Conservation (phyloP, 2,888 invertebrate genomes). For the Erebia aethiops region DNA sequence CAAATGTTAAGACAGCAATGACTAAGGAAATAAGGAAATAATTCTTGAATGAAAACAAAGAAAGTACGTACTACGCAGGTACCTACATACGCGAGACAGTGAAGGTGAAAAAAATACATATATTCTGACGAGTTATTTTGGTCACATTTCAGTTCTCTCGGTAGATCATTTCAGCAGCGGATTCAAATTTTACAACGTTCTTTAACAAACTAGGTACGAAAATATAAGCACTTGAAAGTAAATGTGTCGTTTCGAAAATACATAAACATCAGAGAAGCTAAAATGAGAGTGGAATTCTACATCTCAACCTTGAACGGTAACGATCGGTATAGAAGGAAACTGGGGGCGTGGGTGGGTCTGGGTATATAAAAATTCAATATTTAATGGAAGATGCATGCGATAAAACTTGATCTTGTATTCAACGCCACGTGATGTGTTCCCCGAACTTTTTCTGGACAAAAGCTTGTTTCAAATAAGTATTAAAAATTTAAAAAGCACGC, state of each 20-base stretch:
- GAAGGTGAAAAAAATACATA: background rate
- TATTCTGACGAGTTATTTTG: background rate
- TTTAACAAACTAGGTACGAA: background rate
- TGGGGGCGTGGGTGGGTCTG: constrained; percentile 27
- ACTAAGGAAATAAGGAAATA: too few species aligned
- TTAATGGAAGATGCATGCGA: background rate
- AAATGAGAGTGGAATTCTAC: constrained; percentile 29
- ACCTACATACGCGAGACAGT: too few species aligned
- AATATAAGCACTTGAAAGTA: constrained; percentile 21
- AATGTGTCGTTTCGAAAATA: constrained; percentile 14
- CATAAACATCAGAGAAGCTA: constrained; percentile 15
- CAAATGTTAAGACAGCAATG: too few species aligned
- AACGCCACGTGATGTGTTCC: background rate
- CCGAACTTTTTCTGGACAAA: too few species aligned
- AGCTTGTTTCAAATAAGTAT: too few species aligned
- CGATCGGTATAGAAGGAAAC: constrained; percentile 33
- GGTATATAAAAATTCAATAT: background rate
- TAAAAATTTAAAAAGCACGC: too few species aligned
- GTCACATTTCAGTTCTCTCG: background rate
- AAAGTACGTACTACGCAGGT: too few species aligned
- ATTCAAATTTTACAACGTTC: constrained; percentile 9
- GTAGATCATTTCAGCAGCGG: constrained; percentile 6
- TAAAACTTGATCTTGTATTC: background rate
- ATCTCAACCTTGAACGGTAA: constrained; percentile 25
- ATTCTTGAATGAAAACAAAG: background rate